Evolutionary conservation across 2,797 vertebrate species (phyloP), one percentile per base, ranked within the genome.

Genomic region (Heteromormyrus szaboi): DNA sequence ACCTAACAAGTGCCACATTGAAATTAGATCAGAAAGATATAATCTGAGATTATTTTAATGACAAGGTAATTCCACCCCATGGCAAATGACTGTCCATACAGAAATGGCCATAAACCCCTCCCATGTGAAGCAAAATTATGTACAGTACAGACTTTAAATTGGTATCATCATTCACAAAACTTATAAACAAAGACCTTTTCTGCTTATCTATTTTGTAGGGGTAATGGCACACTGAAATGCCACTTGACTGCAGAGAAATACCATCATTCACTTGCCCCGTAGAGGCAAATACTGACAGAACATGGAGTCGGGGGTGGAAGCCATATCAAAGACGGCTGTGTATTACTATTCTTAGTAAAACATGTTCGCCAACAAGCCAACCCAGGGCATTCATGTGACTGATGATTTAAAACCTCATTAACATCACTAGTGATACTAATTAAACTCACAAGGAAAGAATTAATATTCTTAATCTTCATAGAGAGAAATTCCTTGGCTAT

Each of bases 161-260:
- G 90, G 72, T 91, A 85, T 90, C 93, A 94, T 93, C 93, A 94
- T 93, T 94, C 90, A 93, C 91, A 94, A 93, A 92, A 85, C 90
- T 59, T 93, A 92, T 92, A 94, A 92, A 93, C 22, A 91, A 93
- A 94, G 92, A 93, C 93, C 92, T 94, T 94, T 88, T 90, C 54
- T 89, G 29, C 87, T 54, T 86, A 89, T 90, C 53, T 88, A 29
- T 88, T 51, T 87, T 90, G 44, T 4, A 65, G 2, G n/a, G 6
- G 54, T 22, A 33, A 88, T 25, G 2, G 29, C 29, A 41, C 68
- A 86, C 72, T 59, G 56, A 91, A 91, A 91, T 88, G 50, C 41
- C 68, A 19, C 33, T 76, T 29, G 41, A 9, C 3, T 44, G 41
- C 72, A 79, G 33, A 79, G 7, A 79, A 46, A 46, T 41, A 9